Evolutionary conservation across 1,140 invertebrate genomes (phyloP).

Genomic region (Zaprionus nigranus): DNA sequence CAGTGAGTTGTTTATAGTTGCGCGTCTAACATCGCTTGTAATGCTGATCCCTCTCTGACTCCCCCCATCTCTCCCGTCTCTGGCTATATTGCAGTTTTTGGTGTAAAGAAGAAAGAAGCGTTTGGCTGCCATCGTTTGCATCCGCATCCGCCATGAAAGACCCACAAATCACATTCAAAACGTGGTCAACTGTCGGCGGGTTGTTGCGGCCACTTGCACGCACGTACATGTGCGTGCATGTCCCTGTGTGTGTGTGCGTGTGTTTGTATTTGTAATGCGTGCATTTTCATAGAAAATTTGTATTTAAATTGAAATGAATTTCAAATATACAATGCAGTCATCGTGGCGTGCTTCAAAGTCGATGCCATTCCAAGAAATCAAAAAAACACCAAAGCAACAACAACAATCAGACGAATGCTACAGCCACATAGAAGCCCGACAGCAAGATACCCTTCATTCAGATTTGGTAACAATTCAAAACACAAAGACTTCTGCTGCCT

Average conservation of each 20-base stretch:
- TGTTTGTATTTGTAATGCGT: slow-evolving; percentile 66
- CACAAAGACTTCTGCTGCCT: too few species aligned
- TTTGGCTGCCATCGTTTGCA: slow-evolving; percentile 27
- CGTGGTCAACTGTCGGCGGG: slow-evolving; percentile 41
- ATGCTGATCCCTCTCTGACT: slow-evolving; percentile 23
- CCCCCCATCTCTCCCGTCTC: not conserved
- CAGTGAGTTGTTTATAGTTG: slow-evolving; percentile 48
- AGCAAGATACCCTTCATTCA: too few species aligned
- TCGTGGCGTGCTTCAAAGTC: slow-evolving; percentile 77
- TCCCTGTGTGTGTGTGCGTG: not conserved
- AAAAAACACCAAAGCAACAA: slow-evolving; percentile 52
- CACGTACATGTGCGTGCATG: slow-evolving; percentile 23
- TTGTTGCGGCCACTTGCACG: slow-evolving; percentile 33
- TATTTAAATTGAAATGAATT: slow-evolving; percentile 83
- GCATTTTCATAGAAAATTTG: slow-evolving; percentile 82
- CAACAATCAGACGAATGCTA: slow-evolving; percentile 14
- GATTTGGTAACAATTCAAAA: too few species aligned
- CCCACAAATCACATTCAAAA: slow-evolving; percentile 54
- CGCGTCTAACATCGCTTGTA: slow-evolving; percentile 31
- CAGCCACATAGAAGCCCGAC: too few species aligned
- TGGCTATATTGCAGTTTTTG: slow-evolving; percentile 39
- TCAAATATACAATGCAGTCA: slow-evolving; percentile 80
- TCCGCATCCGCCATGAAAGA: slow-evolving; percentile 52
- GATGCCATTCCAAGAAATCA: slow-evolving; percentile 79
- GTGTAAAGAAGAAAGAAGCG: slow-evolving; percentile 36